These are phyloP conservation scores for Drosophila orosa DNA, from an alignment of 1,140 invertebrate species.

Conservation along the genomic window DNA sequence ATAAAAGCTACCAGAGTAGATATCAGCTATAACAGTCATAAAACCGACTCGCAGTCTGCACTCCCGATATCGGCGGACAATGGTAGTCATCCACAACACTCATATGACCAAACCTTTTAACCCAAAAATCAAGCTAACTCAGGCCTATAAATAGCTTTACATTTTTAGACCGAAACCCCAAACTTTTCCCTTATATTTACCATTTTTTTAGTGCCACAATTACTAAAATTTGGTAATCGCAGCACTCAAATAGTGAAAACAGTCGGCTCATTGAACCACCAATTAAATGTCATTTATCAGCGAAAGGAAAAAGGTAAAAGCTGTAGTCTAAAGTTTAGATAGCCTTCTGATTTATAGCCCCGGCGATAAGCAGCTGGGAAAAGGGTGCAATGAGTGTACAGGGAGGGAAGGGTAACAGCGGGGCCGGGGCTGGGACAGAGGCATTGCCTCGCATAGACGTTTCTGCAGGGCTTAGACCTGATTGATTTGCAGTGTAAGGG, in stretches of 20 bases:
- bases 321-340: constrained; percentile 76
- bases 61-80: constrained; percentile 23
- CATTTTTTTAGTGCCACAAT: constrained; percentile 5
- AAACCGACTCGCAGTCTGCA: constrained; percentile 28
- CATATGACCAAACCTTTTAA: constrained; percentile 9
- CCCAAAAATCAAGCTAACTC: background rate
- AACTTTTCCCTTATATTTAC: background rate
- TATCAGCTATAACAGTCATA: constrained; percentile 64
- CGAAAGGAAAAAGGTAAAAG: constrained; percentile 44
- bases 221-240: constrained; percentile 11
- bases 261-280: constrained; percentile 45
- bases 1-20: constrained; percentile 75
- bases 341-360: constrained; percentile 80
- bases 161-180: background rate
- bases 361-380: constrained; percentile 58
- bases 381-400: constrained; percentile 22
- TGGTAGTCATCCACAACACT: constrained; percentile 6
- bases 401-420: background rate
- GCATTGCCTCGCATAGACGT: constrained; percentile 37
- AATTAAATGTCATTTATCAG: constrained; percentile 83
- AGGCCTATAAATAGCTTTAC: constrained; percentile 1
- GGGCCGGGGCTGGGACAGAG: background rate
- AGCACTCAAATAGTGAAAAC: constrained; percentile 46
- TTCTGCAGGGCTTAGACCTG: constrained; percentile 25
- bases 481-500: constrained; percentile 77